Percentiles rank a stretch among this genome's conserved stretches.
phyloP scores from a whole-genome alignment of 2,888 invertebrate species.

The Clanis bilineata region DNA sequence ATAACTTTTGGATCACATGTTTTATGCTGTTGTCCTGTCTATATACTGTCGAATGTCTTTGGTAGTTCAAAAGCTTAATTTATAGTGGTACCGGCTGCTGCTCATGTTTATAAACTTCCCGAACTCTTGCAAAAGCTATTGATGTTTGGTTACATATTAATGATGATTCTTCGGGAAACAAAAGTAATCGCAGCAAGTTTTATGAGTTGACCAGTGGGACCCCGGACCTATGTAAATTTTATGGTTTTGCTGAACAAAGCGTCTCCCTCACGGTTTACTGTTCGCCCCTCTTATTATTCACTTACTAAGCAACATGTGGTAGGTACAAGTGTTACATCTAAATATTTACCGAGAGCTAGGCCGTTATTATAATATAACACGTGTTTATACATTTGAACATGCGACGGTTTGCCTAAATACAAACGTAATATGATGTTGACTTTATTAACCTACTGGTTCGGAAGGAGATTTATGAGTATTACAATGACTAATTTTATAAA shows the following conservation, averaged over 20 bases:
- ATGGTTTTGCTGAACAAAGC: conserved; percentile 52
- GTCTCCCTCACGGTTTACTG: conserved; percentile 36
- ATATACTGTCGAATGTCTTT: too few relatives aligned
- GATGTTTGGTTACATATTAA: conserved; percentile 19
- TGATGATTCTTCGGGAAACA: conserved; percentile 16
- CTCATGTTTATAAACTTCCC: background rate
- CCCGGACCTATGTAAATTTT: conserved; percentile 64
- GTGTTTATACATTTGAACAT: background rate
- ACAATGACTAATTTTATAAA: too few relatives aligned
- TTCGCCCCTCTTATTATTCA: conserved; percentile 48
- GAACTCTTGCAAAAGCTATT: background rate
- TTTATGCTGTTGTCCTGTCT: too few relatives aligned
- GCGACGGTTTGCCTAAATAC: background rate
- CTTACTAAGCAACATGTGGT: conserved; percentile 47
- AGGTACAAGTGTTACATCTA: conserved; percentile 21
- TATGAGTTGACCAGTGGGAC: conserved; percentile 44
- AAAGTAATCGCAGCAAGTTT: conserved; percentile 41
- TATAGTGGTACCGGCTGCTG: background rate
- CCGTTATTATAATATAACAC: conserved; percentile 12
- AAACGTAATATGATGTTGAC: background rate
- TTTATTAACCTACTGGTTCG: background rate
- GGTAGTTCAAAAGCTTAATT: background rate
- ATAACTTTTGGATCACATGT: too few relatives aligned
- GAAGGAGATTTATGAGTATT: too few relatives aligned
- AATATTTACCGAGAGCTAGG: conserved; percentile 22